A percentile compares a stretch with the other conserved stretches of the same genome.
These are phyloP conservation scores for Diarsia brunnea DNA, from an alignment of 2,888 invertebrate species.

Conservation along the genomic window DNA sequence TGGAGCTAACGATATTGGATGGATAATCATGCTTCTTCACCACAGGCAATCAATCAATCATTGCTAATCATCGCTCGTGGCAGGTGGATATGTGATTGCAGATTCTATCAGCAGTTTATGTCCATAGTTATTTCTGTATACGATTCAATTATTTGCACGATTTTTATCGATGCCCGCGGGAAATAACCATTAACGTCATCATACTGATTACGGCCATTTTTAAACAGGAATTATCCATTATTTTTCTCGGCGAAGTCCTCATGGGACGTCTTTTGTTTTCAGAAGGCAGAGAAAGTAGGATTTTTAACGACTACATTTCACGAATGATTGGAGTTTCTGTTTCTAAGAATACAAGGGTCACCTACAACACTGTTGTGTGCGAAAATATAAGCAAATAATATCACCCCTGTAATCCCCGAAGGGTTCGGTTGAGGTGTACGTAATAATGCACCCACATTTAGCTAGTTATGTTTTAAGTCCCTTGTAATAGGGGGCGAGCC, in stretches of 20 bases:
- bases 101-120: slow-evolving; percentile 18
- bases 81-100: slow-evolving; percentile 37
- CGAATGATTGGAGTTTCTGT: neutral
- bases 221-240: neutral
- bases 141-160: neutral
- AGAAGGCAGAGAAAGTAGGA: neutral
- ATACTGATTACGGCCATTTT: neutral
- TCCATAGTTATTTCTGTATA: slow-evolving; percentile 29
- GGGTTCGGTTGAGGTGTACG: too few species aligned
- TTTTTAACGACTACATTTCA: neutral
- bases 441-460: too few species aligned
- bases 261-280: neutral
- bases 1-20: slow-evolving; percentile 47
- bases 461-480: too few species aligned
- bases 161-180: neutral
- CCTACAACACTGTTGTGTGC: neutral
- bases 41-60: slow-evolving; percentile 52
- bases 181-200: slow-evolving; percentile 12
- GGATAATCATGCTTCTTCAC: slow-evolving; percentile 42
- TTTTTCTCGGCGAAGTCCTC: neutral
- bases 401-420: too few species aligned
- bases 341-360: neutral
- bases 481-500: too few species aligned
- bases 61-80: slow-evolving; percentile 39
- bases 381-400: neutral